Base-by-base conservation (phyloP, 92 coral and sea anemone species). In the Zoanthus sansibaricus region DNA sequence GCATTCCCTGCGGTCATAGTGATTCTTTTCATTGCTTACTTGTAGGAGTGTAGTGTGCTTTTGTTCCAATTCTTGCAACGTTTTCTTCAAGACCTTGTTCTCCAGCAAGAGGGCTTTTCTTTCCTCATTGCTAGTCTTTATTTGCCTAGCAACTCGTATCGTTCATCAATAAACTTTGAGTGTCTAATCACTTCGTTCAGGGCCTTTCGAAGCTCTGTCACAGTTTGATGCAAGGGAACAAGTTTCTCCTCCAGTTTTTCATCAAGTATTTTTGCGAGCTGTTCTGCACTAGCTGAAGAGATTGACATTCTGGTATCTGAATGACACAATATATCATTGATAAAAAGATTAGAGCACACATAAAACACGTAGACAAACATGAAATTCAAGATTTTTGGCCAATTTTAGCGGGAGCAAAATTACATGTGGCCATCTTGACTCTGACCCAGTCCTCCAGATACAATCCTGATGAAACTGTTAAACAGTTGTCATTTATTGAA, bases 81-180 rank as follows among this genome's bases (percentile, higher is more conserved):
- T 42, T 37, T 46, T 75, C 62, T 75, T 52, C 62, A 75, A 68
- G 44, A 20, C 72, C 5, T 68, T 68, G 75, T 71, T 71, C 49
- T 71, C 75, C 75, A 71, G 52, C 85, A 11, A 79, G 52, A 79
- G 85, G 49, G 87, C 54, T 83, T 83, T 69, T n/a, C 79, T 83
- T 83, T 83, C 87, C 15, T 83, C 87, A 67, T 49, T 32, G 77
- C 77, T 47, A 54, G 75, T 69, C 67, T 20, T 70, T 48, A 83
- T 70, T 83, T 69, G 54, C 48, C 61, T 70, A 83, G 61, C 49
- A 83, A 15, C 48, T 83, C 79, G 47, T 83, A 70, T 12, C 70
- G 69, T 32, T 45, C 66, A 18, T 68, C 86, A 82, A 82, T 46
- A 77, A 82, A 82, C 44, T 70, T 83, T 20, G 87, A 66, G 87